phyloP scores from a whole-genome alignment of 1,140 invertebrate genomes.

The Bicyclus anynana region DNA sequence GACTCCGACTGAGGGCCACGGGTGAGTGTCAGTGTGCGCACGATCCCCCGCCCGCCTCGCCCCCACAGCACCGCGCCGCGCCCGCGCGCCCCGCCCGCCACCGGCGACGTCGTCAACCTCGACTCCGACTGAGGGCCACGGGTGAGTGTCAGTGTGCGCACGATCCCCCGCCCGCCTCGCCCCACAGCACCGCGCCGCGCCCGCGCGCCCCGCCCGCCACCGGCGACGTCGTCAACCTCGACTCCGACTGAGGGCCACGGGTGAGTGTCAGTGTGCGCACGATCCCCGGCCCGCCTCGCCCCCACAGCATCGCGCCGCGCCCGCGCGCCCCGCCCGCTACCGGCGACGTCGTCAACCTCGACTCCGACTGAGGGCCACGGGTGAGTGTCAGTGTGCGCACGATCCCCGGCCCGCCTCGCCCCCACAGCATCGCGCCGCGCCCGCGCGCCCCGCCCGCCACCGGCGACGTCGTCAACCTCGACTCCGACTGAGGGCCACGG shows the following conservation, averaged over 20 bases:
- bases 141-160: not conserved
- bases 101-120: conserved; percentile 57
- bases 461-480: conserved; percentile 67
- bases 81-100: conserved; percentile 30
- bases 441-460: no score
- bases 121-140: conserved; percentile 50
- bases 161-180: not conserved
- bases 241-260: conserved; percentile 51
- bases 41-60: not conserved
- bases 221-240: conserved; percentile 59
- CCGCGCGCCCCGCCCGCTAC: no score
- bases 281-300: not conserved
- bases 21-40: not conserved
- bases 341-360: conserved; percentile 27
- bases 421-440: no score
- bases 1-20: conserved; percentile 50
- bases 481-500: conserved; percentile 51
- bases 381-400: not conserved
- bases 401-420: no score
- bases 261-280: not conserved
- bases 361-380: conserved; percentile 46
- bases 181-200: conserved; percentile 30
- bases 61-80: conserved; percentile 29
- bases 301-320: no score
- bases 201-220: conserved; percentile 30